A percentile compares a stretch with the other conserved stretches of the same genome.
These are phyloP conservation scores for Nezara viridula DNA, from an alignment of 2,888 invertebrate genomes.

Conservation along the genomic window DNA sequence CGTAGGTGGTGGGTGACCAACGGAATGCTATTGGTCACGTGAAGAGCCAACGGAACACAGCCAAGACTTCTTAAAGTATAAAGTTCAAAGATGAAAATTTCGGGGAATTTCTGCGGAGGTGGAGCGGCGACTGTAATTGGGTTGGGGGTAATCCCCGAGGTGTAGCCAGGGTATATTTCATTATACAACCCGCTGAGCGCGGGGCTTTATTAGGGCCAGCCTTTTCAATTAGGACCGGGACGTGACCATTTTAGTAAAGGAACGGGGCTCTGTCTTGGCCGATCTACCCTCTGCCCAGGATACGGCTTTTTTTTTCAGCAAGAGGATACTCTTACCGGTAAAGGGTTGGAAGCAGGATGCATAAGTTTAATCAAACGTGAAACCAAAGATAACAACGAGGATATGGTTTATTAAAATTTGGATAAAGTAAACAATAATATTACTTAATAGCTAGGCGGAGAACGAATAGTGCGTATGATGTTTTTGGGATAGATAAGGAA, in stretches of 20 bases:
- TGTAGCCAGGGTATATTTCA: conserved; percentile 54
- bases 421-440: background rate
- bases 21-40: background rate
- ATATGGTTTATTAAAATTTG: background rate
- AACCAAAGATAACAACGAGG: background rate
- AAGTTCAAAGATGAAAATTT: conserved; percentile 26
- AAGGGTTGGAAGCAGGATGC: background rate
- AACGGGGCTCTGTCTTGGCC: conserved; percentile 34
- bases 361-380: background rate
- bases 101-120: background rate
- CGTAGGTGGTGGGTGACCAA: too few relatives aligned
- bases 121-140: conserved; percentile 2
- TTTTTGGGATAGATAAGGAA: too few relatives aligned
- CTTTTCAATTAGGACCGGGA: conserved; percentile 56
- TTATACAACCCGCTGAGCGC: conserved; percentile 45
- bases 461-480: too few relatives aligned
- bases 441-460: too few relatives aligned
- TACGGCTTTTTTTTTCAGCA: background rate
- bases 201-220: conserved; percentile 51
- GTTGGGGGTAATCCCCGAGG: conserved; percentile 30
- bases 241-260: conserved; percentile 59
- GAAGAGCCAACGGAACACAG: background rate
- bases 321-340: background rate
- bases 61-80: background rate
- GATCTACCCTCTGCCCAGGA: background rate